Percentiles rank a stretch among this genome's conserved stretches.
phyloP scores from a whole-genome alignment of 1,140 invertebrate genomes.

The Vanessa atalanta region DNA sequence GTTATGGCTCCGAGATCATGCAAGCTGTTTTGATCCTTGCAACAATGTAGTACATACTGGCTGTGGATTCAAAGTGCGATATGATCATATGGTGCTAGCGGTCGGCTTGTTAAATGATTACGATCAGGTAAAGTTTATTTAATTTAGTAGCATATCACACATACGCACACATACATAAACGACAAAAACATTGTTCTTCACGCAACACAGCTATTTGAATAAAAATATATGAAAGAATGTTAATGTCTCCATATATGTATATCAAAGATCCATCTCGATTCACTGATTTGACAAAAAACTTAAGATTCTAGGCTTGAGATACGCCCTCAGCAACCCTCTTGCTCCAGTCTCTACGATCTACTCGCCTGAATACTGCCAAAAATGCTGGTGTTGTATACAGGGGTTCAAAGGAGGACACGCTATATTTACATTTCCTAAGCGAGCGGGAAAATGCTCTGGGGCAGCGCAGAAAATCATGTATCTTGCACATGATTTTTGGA shows the following conservation, averaged over 20 bases:
- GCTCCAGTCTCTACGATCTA: constrained; percentile 94
- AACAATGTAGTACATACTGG: constrained; percentile 85
- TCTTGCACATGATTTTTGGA: constrained; percentile 92
- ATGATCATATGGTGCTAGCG: constrained; percentile 91
- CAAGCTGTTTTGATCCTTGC: constrained; percentile 87
- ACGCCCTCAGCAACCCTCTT: constrained; percentile 85
- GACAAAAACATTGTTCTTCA: too few relatives aligned
- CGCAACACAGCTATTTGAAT: too few relatives aligned
- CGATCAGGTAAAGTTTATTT: constrained; percentile 84
- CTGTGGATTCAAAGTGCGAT: constrained; percentile 86
- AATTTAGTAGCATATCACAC: not conserved
- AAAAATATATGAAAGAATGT: too few relatives aligned
- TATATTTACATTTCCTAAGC: constrained; percentile 95
- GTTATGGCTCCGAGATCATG: constrained; percentile 89
- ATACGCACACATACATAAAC: too few relatives aligned
- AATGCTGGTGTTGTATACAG: constrained; percentile 88
- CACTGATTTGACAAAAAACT: not conserved
- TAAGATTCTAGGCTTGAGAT: constrained; percentile 91
- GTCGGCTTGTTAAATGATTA: constrained; percentile 91
- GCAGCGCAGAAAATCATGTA: constrained; percentile 98
- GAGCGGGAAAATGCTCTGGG: constrained; percentile 96
- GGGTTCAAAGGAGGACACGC: constrained; percentile 89
- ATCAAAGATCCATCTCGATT: not conserved
- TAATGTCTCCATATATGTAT: too few relatives aligned
- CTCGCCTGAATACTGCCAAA: constrained; percentile 88